Conservation (phyloP, 2,888 invertebrate genomes). For the Drosophila anceps region DNA sequence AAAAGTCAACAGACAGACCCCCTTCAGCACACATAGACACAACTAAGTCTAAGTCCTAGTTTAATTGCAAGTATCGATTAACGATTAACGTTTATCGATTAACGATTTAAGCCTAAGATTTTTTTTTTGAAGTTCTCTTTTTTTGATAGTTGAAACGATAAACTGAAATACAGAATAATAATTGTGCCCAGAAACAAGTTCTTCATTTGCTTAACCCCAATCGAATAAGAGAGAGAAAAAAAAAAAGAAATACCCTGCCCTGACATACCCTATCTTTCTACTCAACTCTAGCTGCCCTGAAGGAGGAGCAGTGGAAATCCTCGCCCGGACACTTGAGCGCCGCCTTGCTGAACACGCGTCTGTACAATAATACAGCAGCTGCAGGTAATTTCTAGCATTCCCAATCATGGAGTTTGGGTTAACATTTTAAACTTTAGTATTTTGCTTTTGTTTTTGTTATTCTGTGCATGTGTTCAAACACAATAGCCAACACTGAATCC, state of each 20-base stretch:
- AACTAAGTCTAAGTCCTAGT: slow-evolving; percentile 66
- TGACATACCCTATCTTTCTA: slow-evolving; percentile 57
- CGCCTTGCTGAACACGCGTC: slow-evolving; percentile 51
- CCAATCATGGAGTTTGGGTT: slow-evolving; percentile 39
- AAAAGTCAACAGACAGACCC: neutral
- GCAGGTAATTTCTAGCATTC: slow-evolving; percentile 65
- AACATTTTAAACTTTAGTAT: slow-evolving; percentile 77
- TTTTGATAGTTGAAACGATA: slow-evolving; percentile 42
- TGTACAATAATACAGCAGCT: slow-evolving; percentile 58
- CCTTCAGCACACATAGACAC: slow-evolving; percentile 45
- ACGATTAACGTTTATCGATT: slow-evolving; percentile 46
- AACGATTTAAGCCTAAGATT: slow-evolving; percentile 64
- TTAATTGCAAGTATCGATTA: slow-evolving; percentile 71
- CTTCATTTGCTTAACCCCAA: slow-evolving; percentile 21
- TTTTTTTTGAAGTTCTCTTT: slow-evolving; percentile 41
- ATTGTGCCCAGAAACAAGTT: slow-evolving; percentile 34
- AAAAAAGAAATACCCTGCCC: slow-evolving; percentile 29
- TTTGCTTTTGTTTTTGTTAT: slow-evolving; percentile 81
- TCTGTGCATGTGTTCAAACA: slow-evolving; percentile 79
- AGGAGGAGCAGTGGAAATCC: slow-evolving; percentile 54
- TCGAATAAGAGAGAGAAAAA: no score
- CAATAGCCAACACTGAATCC: slow-evolving; percentile 61
- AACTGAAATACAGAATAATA: slow-evolving; percentile 53
- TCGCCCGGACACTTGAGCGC: slow-evolving; percentile 62
- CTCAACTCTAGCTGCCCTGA: slow-evolving; percentile 32